A percentile compares a stretch with the other conserved stretches of the same genome.
phyloP scores from a whole-genome alignment of 2,113 vertebrate genomes.

The Gambusia affinis region DNA sequence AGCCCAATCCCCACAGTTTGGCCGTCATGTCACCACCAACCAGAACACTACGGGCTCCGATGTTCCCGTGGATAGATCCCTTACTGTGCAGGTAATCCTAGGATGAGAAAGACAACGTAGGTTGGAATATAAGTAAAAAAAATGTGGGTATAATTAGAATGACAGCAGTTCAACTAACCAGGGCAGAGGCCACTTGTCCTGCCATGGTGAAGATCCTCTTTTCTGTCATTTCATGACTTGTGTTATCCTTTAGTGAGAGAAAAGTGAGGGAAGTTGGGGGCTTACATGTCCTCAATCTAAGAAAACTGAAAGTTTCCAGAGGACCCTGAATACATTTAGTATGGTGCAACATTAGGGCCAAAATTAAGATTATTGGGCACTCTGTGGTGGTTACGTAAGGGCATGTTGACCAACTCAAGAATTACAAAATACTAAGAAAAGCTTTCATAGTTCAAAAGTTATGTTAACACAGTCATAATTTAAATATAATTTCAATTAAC shows the following conservation, averaged over 20 bases:
- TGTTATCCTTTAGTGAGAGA: conserved; percentile 56
- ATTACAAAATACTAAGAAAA: background rate
- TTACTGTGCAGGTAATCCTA: conserved; percentile 88
- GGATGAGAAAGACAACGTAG: background rate
- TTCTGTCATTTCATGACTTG: conserved; percentile 70
- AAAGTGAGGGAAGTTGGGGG: too few species aligned
- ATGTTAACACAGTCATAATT: background rate
- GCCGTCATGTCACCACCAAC: conserved; percentile 84
- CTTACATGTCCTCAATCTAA: background rate
- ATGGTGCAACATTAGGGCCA: too few species aligned
- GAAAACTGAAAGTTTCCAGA: background rate
- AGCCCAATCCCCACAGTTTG: conserved; percentile 88
- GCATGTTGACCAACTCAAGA: background rate
- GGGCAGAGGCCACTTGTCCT: conserved; percentile 78
- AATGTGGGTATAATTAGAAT: background rate
- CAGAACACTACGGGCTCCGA: conserved; percentile 88
- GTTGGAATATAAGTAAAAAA: background rate
- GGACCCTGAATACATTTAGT: background rate
- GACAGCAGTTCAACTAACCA: conserved; percentile 70
- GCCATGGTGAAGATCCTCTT: conserved; percentile 78
- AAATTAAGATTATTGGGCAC: too few species aligned
- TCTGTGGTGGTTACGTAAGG: background rate
- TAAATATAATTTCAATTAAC: too few species aligned
- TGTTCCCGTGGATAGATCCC: conserved; percentile 84
- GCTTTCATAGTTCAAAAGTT: background rate